These are phyloP conservation scores for Metallyticus violacea DNA, from an alignment of 2,888 invertebrate genomes.

Conservation along the genomic window DNA sequence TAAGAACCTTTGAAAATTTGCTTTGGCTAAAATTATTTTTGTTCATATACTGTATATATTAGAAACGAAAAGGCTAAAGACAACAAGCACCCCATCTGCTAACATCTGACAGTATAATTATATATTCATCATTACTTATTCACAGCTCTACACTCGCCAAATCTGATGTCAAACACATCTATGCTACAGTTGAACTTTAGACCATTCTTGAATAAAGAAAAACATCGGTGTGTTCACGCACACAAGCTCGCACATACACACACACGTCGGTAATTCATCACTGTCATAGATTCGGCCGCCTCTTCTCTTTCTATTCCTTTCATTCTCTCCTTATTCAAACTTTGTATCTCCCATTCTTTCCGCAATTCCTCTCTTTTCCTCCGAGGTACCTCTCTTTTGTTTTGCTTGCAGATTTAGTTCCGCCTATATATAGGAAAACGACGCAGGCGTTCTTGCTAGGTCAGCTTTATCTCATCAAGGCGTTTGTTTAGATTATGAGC, in stretches of 20 bases:
- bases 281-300: constrained; percentile 10
- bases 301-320: constrained; percentile 4
- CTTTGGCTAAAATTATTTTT: no score
- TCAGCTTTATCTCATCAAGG: not conserved
- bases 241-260: constrained; percentile 13
- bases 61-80: no score
- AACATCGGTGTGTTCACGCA: not conserved
- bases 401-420: not conserved
- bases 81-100: no score
- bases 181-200: not conserved
- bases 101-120: no score
- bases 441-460: not conserved
- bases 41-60: no score
- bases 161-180: no score
- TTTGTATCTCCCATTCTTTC: constrained; percentile 16
- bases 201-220: not conserved
- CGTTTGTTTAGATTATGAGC: not conserved
- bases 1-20: no score
- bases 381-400: not conserved
- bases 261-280: constrained; percentile 22
- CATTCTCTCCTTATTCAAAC: constrained; percentile 12
- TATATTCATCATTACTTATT: no score
- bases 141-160: no score
- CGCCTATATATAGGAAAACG: not conserved
- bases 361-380: not conserved